Evolutionary conservation across 2,888 invertebrate genomes (phyloP).

Genomic region (Cremastinae sp.): DNA sequence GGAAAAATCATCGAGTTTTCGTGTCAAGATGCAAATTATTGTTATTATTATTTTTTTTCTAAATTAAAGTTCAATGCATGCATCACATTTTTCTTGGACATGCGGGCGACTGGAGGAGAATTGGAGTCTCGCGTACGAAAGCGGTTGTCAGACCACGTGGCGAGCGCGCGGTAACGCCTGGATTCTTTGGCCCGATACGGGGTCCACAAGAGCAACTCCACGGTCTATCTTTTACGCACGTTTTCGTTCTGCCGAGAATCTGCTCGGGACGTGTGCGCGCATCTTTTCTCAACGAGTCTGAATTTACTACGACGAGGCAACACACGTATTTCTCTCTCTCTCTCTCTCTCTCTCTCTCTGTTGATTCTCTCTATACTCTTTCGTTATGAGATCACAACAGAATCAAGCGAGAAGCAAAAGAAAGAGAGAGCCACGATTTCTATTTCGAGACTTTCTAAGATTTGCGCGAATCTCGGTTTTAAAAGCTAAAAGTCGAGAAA

Average conservation of each 20-base stretch:
- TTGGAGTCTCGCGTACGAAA: not conserved
- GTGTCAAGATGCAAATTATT: not conserved
- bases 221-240: slow-evolving; percentile 50
- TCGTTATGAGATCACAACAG: slow-evolving; percentile 10
- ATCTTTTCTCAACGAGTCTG: slow-evolving; percentile 42
- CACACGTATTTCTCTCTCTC: not conserved
- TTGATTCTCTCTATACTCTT: not conserved
- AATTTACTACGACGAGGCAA: not conserved
- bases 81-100: not conserved
- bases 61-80: too few relatives aligned
- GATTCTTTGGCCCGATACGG: slow-evolving; percentile 62
- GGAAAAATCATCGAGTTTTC: not conserved
- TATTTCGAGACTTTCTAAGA: slow-evolving; percentile 52
- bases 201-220: slow-evolving; percentile 63
- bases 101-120: too few relatives aligned
- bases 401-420: not conserved
- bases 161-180: slow-evolving; percentile 53
- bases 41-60: not conserved
- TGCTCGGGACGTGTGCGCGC: slow-evolving; percentile 39
- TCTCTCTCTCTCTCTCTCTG: slow-evolving; percentile 47
- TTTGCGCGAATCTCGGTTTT: slow-evolving; percentile 43
- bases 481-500: slow-evolving; percentile 30
- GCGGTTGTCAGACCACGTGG: slow-evolving; percentile 63
- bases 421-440: slow-evolving; percentile 28
- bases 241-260: slow-evolving; percentile 11